phyloP scores from a whole-genome alignment of 2,888 invertebrate genomes.

The Thera obeliscata region DNA sequence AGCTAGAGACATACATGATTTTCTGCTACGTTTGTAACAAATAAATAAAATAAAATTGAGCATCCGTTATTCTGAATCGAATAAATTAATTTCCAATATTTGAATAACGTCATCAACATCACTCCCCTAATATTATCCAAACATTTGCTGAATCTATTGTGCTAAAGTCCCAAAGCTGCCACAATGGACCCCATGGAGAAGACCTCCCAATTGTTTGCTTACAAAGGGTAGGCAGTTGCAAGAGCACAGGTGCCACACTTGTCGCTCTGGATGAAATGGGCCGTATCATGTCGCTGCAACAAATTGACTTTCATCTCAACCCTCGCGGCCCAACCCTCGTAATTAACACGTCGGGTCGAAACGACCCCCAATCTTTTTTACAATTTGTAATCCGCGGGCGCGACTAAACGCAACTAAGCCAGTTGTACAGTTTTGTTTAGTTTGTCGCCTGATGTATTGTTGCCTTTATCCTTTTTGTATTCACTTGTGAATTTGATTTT shows the following conservation, averaged over 20 bases:
- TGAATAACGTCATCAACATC: constrained; percentile 34
- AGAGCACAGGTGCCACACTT: constrained; percentile 82
- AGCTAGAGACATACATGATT: neutral
- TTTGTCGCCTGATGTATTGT: constrained; percentile 56
- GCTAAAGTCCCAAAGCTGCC: constrained; percentile 48
- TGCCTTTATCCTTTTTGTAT: constrained; percentile 44
- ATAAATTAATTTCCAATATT: constrained; percentile 24
- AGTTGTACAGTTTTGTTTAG: constrained; percentile 64
- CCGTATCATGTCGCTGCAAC: constrained; percentile 87
- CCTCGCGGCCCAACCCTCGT: constrained; percentile 79
- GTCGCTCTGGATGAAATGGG: constrained; percentile 85
- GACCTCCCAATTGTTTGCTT: constrained; percentile 52
- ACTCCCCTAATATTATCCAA: constrained; percentile 30
- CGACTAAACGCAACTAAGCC: constrained; percentile 73
- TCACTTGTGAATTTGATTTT: constrained; percentile 50
- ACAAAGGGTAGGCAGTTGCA: constrained; percentile 61
- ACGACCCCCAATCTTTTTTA: constrained; percentile 80
- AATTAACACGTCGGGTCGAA: constrained; percentile 83
- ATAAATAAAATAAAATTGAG: neutral
- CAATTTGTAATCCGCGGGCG: constrained; percentile 82
- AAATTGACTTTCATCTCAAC: constrained; percentile 86
- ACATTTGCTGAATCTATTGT: constrained; percentile 39
- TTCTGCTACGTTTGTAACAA: too few relatives aligned
- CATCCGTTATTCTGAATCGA: neutral
- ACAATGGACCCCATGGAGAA: constrained; percentile 45